A percentile compares a stretch with the other conserved stretches of the same genome.
Evolutionary conservation across 1,140 invertebrate species (phyloP).

Genomic region (Medauroidea extradentata): DNA sequence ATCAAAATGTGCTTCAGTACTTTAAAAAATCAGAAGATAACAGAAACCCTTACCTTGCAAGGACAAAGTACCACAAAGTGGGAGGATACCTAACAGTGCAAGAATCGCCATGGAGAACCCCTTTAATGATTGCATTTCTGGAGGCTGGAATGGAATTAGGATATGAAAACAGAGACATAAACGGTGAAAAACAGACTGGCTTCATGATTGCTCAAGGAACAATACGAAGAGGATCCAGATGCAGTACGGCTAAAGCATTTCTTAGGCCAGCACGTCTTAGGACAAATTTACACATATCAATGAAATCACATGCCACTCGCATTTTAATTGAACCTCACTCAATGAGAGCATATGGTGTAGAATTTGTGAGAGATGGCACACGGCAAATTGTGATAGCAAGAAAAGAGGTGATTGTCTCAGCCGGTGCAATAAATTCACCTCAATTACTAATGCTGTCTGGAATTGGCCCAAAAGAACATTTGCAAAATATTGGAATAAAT

Average conservation of each 20-base stretch:
- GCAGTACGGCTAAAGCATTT: conserved; percentile 88
- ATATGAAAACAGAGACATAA: conserved; percentile 83
- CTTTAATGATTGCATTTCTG: conserved; percentile 73
- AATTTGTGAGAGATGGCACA: conserved; percentile 65
- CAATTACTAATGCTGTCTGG: conserved; percentile 86
- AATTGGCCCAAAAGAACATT: conserved; percentile 71
- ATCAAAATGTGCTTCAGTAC: conserved; percentile 80
- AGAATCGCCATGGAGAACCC: conserved; percentile 78
- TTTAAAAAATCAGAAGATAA: conserved; percentile 89
- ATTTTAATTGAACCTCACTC: conserved; percentile 65
- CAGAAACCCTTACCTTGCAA: conserved; percentile 71
- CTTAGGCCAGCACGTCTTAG: conserved; percentile 70
- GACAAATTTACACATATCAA: conserved; percentile 71
- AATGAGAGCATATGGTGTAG: conserved; percentile 67
- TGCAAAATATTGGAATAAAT: conserved; percentile 63
- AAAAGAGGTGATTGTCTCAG: conserved; percentile 57
- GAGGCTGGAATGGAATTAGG: conserved; percentile 83
- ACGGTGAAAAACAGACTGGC: conserved; percentile 74
- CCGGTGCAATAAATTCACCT: conserved; percentile 65
- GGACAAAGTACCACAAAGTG: conserved; percentile 63
- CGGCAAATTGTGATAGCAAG: conserved; percentile 59
- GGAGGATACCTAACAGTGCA: conserved; percentile 78
- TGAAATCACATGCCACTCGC: conserved; percentile 70
- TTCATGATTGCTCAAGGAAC: conserved; percentile 90
- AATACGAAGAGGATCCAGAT: conserved; percentile 76